phyloP scores from a whole-genome alignment of 2,888 invertebrate species.

The Neoitamus cyanurus region DNA sequence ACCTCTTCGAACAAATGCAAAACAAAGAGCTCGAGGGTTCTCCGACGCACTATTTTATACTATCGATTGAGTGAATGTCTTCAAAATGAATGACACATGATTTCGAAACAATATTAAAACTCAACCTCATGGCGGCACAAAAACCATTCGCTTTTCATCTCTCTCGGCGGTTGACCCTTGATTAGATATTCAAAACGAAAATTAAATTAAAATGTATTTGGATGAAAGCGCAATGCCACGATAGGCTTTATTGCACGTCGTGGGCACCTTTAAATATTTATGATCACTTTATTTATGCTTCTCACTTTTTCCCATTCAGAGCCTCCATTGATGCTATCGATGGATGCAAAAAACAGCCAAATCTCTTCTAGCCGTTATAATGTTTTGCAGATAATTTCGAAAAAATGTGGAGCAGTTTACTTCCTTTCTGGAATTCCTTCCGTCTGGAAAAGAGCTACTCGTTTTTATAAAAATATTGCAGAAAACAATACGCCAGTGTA shows the following conservation, averaged over 20 bases:
- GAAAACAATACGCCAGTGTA: not conserved
- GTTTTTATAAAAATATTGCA: not conserved
- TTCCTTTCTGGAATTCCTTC: not conserved
- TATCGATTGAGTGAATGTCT: not conserved
- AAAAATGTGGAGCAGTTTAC: not conserved
- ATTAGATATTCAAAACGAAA: not conserved
- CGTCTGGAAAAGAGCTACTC: not conserved
- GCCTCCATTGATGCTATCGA: not conserved
- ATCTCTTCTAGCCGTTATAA: not conserved
- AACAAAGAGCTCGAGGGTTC: not conserved
- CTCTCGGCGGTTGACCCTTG: not conserved
- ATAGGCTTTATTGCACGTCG: not conserved
- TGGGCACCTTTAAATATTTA: slow-evolving; percentile 11
- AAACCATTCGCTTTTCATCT: not conserved
- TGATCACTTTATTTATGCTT: not conserved
- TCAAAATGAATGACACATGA: not conserved
- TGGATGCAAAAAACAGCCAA: not conserved
- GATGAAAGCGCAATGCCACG: slow-evolving; percentile 16
- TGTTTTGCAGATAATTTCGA: not conserved
- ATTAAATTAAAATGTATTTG: slow-evolving; percentile 25
- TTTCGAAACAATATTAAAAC: not conserved
- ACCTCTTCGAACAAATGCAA: not conserved
- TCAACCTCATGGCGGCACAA: not conserved
- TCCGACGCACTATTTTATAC: not conserved
- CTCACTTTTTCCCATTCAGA: not conserved